Evolutionary conservation across 2,797 vertebrate genomes (phyloP), one percentile per base, ranked within the genome.

Genomic region (Protonibea diacanthus): DNA sequence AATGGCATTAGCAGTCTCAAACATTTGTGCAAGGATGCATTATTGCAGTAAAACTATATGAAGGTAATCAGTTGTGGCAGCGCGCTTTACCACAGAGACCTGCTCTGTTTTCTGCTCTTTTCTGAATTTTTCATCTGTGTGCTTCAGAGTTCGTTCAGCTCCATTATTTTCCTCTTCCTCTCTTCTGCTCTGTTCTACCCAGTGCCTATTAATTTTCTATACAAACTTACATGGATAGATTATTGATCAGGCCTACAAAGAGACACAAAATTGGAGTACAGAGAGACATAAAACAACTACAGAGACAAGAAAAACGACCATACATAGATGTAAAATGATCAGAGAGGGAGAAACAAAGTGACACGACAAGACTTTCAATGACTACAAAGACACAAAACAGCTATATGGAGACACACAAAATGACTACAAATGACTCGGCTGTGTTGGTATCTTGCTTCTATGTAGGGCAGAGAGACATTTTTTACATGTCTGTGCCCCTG

Each of bases 61-160:
- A 13, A 48, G 18, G 17, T 51, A 21, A 58, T 66, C 47, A 68
- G 23, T 61, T 83, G 38, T 57, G 45, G 53, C 49, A 48, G n/a
- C 17, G 33, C 33, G 23, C 29, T 80, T 78, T 72, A 74, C 23
- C 60, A 56, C 67, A 42, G 56, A 72, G 29, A 65, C 38, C 12
- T 55, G 55, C 45, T 62, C 69, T 49, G 3, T 38, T 73, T 73
- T 38, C 10, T 23, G 29, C 57, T 66, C 56, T 27, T 65, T 51
- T 64, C 67, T 55, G 12, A 72, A 38, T 80, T 67, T 66, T 51
- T 74, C n/a, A 25, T 33, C 29, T 63, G 20, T 56, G 29, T 52
- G 15, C 71, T 78, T 65, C 18, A 55, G 17, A 57, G 59, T 68
- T 85, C 23, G 21, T 78, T 74, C 25, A 51, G n/a, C 71, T 64